These are phyloP conservation scores for Parazoanthus atlanticus DNA, from an alignment of 92 coral and sea anemone genomes.

Conservation along the genomic window DNA sequence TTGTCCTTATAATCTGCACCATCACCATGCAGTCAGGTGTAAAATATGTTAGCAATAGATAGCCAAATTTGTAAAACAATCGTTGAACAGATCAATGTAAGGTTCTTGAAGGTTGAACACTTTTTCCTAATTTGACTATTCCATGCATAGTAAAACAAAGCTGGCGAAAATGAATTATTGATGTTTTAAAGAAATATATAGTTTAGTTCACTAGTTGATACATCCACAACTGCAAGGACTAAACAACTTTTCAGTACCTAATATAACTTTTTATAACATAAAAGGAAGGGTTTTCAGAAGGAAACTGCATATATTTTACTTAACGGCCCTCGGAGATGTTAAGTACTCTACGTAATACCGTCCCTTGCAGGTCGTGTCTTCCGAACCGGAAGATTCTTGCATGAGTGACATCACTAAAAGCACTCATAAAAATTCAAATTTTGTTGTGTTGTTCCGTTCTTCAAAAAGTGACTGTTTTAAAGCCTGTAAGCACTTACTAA, in stretches of 20 bases:
- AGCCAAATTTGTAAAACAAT: neutral
- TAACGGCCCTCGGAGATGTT: neutral
- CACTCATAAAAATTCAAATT: conserved; percentile 9
- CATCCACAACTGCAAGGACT: neutral
- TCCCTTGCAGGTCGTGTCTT: neutral
- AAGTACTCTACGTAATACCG: neutral
- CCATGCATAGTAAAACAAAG: no score
- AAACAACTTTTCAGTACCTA: neutral
- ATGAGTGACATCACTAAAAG: conserved; percentile 13
- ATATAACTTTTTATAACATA: no score
- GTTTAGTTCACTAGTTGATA: neutral
- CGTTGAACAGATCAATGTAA: no score
- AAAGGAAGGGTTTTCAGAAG: neutral
- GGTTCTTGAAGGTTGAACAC: no score
- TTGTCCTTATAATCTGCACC: neutral
- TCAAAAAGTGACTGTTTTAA: neutral
- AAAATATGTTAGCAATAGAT: neutral
- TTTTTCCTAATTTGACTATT: no score
- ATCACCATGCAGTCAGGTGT: neutral
- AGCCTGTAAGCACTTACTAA: neutral
- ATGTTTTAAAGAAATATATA: neutral
- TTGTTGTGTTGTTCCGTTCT: neutral
- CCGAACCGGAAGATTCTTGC: neutral
- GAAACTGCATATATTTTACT: neutral
- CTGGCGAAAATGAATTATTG: neutral